A percentile compares a stretch with the other conserved stretches of the same genome.
phyloP scores from a whole-genome alignment of 2,797 vertebrate genomes.

The Echiichthys vipera region DNA sequence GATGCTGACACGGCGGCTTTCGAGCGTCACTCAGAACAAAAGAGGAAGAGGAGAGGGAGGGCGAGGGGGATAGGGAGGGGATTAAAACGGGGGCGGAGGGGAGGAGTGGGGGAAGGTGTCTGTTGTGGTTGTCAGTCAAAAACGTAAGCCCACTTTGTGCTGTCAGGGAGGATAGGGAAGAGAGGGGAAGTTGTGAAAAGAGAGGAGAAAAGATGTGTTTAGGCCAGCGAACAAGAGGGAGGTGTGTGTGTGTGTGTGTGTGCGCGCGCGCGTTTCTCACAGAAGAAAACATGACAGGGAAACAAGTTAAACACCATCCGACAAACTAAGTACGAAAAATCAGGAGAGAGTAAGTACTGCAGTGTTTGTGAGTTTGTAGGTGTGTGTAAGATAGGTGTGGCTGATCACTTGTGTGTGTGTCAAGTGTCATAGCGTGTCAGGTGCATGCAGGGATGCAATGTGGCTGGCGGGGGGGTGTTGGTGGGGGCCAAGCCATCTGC shows the following conservation, averaged over 20 bases:
- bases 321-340: constrained; percentile 25
- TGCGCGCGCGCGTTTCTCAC: constrained; percentile 24
- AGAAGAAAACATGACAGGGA: constrained; percentile 30
- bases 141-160: constrained; percentile 85
- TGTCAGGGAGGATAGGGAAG: constrained; percentile 77
- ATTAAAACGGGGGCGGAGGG: constrained; percentile 71
- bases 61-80: constrained; percentile 72
- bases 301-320: constrained; percentile 49
- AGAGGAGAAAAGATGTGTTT: constrained; percentile 76
- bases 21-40: constrained; percentile 87
- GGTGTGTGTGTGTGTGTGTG: constrained; percentile 46
- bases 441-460: constrained; percentile 80
- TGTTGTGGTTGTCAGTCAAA: constrained; percentile 90
- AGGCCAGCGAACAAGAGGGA: constrained; percentile 69
- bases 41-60: constrained; percentile 73
- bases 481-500: constrained; percentile 88
- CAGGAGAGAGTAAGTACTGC: constrained; percentile 3
- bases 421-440: constrained; percentile 73
- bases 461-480: constrained; percentile 88
- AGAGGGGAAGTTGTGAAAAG: constrained; percentile 80
- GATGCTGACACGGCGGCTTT: constrained; percentile 88
- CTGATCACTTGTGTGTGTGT: constrained; percentile 52
- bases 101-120: constrained; percentile 64
- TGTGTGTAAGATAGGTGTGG: constrained; percentile 35
- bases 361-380: background rate